Base-by-base conservation (phyloP, 2,888 invertebrate species). In the Leptinotarsa tumamoca region DNA sequence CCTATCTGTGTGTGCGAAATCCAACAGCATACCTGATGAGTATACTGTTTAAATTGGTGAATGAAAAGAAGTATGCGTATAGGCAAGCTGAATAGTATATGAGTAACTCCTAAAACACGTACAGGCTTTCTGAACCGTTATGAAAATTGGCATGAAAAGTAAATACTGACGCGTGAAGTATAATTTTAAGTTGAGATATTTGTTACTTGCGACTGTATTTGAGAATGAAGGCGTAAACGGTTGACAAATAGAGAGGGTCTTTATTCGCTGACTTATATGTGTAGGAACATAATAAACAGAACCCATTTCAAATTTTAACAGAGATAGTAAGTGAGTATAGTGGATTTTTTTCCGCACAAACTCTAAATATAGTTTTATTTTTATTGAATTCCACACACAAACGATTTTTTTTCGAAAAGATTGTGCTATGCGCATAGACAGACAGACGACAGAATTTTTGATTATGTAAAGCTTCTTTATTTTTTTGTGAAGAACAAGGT, bases 101-200 rank as follows among this genome's bases (percentile, higher is more conserved):
- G 63, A 63, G 63, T 63, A 63, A 63, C n/a, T 63, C 2, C 13
- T 2, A 43, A 43, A 63, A 33, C n/a, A n/a, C 63, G 63, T 63
- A 23, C 27, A 33, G 63, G n/a, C 63, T 63, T 63, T 63, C 13
- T 63, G n/a, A 43, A 33, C 7, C 33, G 18, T 18, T n/a, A 21
- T 7, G 27, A 56, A 43, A 63, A 63, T 63, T 63, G 63, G 63
- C 63, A 63, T 33, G 63, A 17, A 43, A 43, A 63, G 33, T 63
- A 33, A 63, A 63, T 43, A 63, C 27, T 63, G 63, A 63, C 63
- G 63, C 4, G 43, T n/a, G 33, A 15, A n/a, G 43, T 63, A 33
- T 63, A 63, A 33, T 63, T 63, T 27, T 43, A 63, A 43, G 5
- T 63, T 27, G 61, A 27, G 15, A 4, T 27, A 18, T 54, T 54